A percentile compares a stretch with the other conserved stretches of the same genome.
Evolutionary conservation across 92 coral and sea anemone species (phyloP).

Genomic region (Palythoa heliodiscus): DNA sequence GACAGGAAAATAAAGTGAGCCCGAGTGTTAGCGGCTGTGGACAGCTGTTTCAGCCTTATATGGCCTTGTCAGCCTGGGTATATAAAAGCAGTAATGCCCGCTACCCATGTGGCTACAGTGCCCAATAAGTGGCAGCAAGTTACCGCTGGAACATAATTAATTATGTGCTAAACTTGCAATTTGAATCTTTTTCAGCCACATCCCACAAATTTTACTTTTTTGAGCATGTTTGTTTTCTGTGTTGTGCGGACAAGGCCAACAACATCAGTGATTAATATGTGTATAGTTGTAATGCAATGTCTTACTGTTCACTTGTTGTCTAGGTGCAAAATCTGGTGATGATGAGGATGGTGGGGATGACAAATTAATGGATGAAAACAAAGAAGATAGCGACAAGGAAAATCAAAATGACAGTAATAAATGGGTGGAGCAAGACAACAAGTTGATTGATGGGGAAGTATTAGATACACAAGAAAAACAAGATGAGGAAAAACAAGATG

Average conservation of each 20-base stretch:
- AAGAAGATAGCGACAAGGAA: conserved; percentile 54
- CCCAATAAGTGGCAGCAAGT: no score
- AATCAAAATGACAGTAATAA: conserved; percentile 51
- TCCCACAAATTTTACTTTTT: no score
- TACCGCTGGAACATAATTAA: no score
- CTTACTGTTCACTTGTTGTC: background rate
- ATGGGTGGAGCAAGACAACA: conserved; percentile 35
- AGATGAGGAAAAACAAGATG: conserved; percentile 39
- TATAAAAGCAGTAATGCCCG: no score
- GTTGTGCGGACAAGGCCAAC: no score
- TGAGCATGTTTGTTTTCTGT: no score
- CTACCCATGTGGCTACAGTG: no score
- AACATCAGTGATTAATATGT: background rate
- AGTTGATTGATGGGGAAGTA: conserved; percentile 32
- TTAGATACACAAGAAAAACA: conserved; percentile 40
- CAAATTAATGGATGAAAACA: conserved; percentile 28
- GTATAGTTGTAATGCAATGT: background rate
- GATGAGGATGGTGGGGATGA: conserved; percentile 48
- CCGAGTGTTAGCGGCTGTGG: background rate
- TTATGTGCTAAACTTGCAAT: no score
- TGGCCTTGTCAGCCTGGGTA: no score
- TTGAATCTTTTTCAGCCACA: no score
- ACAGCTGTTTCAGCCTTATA: no score
- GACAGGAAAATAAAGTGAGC: no score
- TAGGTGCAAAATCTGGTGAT: conserved; percentile 67